Conservation (phyloP, 1,140 invertebrate species). For the Anoplophora glabripennis region DNA sequence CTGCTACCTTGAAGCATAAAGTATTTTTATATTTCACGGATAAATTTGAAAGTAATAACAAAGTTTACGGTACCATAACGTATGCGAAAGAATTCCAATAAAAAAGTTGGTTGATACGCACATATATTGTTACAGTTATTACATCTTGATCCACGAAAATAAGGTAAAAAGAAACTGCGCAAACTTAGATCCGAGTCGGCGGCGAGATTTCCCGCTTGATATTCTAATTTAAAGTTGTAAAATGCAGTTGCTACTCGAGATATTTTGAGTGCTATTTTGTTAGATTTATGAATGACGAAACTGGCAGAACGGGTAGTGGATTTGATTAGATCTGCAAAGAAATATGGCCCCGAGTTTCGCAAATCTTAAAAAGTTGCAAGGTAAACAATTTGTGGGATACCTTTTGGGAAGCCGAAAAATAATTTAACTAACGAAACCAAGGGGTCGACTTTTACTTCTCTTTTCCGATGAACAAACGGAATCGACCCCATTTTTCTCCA, state of each 20-base stretch:
- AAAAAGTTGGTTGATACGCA: constrained; percentile 25
- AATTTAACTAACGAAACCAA: neutral
- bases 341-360: neutral
- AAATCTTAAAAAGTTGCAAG: constrained; percentile 1
- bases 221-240: constrained; percentile 34
- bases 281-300: constrained; percentile 25
- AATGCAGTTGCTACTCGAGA: constrained; percentile 31
- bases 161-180: constrained; percentile 15
- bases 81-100: constrained; percentile 25
- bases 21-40: constrained; percentile 1
- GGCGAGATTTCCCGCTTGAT: constrained; percentile 25
- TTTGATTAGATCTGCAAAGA: constrained; percentile 14
- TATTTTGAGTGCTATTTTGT: constrained; percentile 23
- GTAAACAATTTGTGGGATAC: neutral
- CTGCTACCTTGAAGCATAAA: no score
- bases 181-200: constrained; percentile 10
- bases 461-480: neutral
- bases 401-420: neutral
- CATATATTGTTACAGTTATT: constrained; percentile 34
- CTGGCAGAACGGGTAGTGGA: constrained; percentile 11
- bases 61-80: constrained; percentile 9
- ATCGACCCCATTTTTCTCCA: no score
- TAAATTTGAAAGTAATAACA: constrained; percentile 12
- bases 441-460: neutral
- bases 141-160: constrained; percentile 28